Base-by-base conservation (phyloP, 2,113 vertebrate genomes). In the Acrocephalus kingi region DNA sequence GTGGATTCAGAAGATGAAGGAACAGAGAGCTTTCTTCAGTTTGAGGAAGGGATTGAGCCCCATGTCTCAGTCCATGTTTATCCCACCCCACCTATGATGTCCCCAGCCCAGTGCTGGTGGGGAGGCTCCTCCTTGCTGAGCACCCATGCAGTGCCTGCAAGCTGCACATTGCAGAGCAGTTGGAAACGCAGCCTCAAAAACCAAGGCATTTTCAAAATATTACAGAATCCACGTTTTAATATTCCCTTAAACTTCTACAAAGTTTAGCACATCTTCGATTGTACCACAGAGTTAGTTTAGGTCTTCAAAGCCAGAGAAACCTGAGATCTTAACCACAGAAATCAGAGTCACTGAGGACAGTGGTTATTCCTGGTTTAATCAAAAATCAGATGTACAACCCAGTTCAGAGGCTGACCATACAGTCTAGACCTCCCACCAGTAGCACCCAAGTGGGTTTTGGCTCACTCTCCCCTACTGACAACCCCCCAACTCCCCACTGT, bases 401-500 rank as follows among this genome's bases (percentile, higher is more conserved):
- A 7, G 30, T 13, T 54, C 33, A 52, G 48, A 59, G 48, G 30
- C 39, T 68, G 71, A 23, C 18, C 14, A 9, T 7, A 13, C 7
- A 37, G 43, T 10, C 37, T 33, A 18, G 33, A 25, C 27, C 17
- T 16, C 35, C 30, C 52, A 41, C 9, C 13, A 1, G 10, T 1
- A 61, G 18, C 49, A 48, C 23, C 23, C 59, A 8, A 54, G 35
- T 3, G 14, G 11, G 3, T 30, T 84, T 46, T 56, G 15, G 8
- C 18, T 68, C 4, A 1, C 13, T 56, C 7, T 61, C 13, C 7
- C 19, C 7, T 6, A 54, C 22, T 0, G 0, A 18, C 4, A 41
- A 3, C 2, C 7, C 6, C 35, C n/a, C 24, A 35, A 0, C 1
- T 0, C 41, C 25, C 5, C 2, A 3, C 12, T 21, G 23, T n/a